These are phyloP conservation scores for Diorhabda sublineata DNA, from an alignment of 1,140 invertebrate species.

Conservation along the genomic window DNA sequence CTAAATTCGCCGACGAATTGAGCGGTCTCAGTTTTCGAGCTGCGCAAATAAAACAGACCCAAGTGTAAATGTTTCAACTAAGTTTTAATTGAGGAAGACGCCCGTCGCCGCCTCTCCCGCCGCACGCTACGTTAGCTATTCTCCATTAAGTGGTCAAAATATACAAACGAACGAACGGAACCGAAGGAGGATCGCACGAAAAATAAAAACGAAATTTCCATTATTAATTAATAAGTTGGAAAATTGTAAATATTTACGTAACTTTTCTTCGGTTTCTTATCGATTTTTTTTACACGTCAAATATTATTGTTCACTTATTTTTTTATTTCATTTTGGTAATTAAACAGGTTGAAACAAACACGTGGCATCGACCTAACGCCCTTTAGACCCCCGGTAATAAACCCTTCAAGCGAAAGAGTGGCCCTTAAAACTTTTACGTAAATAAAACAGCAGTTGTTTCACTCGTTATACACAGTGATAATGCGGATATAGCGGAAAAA, in stretches of 20 bases:
- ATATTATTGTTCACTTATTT: no score
- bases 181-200: constrained; percentile 6
- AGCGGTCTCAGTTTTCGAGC: constrained; percentile 13
- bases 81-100: constrained; percentile 17
- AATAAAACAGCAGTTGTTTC: constrained; percentile 30
- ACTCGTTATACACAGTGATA: constrained; percentile 24
- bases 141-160: constrained; percentile 11
- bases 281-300: no score
- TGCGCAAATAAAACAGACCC: constrained; percentile 11
- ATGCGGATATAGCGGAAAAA: constrained; percentile 14
- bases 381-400: constrained; percentile 3
- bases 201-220: no score
- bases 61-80: constrained; percentile 16
- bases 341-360: no score
- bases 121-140: constrained; percentile 4
- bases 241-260: no score
- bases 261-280: no score
- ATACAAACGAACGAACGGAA: background rate
- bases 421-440: constrained; percentile 24
- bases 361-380: background rate
- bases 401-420: constrained; percentile 9
- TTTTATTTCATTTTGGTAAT: no score
- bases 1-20: constrained; percentile 1
- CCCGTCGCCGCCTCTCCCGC: background rate
- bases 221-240: no score